Evolutionary conservation across 2,797 vertebrate species (phyloP).

Genomic region (Anolis apletophallus): DNA sequence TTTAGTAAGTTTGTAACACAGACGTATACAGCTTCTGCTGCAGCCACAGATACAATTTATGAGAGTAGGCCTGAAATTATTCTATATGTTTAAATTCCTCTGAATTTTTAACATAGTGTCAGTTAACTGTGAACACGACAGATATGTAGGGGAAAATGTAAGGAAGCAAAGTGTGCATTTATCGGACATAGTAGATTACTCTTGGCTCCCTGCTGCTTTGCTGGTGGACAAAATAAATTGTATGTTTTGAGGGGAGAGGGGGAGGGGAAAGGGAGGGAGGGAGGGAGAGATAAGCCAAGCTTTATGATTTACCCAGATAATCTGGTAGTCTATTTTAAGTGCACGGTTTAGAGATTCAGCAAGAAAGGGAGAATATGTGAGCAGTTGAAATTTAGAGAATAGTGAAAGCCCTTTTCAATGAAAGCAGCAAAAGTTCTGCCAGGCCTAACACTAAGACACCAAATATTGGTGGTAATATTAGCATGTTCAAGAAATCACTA

Average conservation of each 20-base stretch:
- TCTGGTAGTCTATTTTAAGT: conserved; percentile 77
- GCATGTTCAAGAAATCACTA: not conserved
- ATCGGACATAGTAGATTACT: conserved; percentile 60
- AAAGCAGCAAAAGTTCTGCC: conserved; percentile 38
- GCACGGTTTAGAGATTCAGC: conserved; percentile 64
- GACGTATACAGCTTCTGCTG: accelerated
- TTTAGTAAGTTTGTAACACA: conserved; percentile 9
- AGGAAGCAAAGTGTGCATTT: conserved; percentile 26
- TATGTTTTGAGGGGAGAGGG: conserved; percentile 60
- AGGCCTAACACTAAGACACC: not conserved
- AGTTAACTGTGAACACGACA: not conserved
- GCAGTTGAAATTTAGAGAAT: conserved; percentile 53
- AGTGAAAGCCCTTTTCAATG: conserved; percentile 12
- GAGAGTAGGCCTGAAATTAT: not conserved
- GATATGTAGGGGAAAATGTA: not conserved
- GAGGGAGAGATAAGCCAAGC: conserved; percentile 70
- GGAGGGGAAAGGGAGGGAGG: not conserved
- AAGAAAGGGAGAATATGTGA: conserved; percentile 36
- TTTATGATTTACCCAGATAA: conserved; percentile 77
- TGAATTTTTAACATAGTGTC: not conserved
- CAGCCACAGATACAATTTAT: not conserved
- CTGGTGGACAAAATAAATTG: conserved; percentile 68
- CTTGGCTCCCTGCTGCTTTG: conserved; percentile 48
- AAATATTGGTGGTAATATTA: conserved; percentile 6
- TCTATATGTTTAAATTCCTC: conserved; percentile 30